Evolutionary conservation across 2,888 invertebrate genomes (phyloP).

Genomic region (Spatulosminthurus flaviceps): DNA sequence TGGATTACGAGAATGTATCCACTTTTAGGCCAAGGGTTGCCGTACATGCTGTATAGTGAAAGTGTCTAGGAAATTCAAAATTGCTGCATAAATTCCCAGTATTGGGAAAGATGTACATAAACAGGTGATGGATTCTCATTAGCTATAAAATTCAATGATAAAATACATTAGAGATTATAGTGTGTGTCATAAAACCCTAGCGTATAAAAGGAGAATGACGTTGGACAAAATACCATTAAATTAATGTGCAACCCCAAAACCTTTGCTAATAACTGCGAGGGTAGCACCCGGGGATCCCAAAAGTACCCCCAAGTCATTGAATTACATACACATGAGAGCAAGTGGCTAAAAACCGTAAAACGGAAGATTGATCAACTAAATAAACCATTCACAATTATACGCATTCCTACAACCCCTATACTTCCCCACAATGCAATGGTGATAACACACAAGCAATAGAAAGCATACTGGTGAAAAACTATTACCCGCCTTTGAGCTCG

Average conservation of each 20-base stretch:
- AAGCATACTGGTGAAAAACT: neutral
- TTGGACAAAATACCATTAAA: constrained; percentile 7
- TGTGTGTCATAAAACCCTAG: neutral
- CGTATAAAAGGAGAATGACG: neutral
- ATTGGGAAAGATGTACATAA: no score
- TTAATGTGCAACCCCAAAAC: neutral
- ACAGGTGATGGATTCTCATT: no score
- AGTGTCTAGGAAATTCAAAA: no score
- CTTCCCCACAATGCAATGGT: neutral
- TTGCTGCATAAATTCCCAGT: no score
- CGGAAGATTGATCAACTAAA: constrained; percentile 15
- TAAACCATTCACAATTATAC: neutral
- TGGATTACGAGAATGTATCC: no score
- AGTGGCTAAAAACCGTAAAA: constrained; percentile 23
- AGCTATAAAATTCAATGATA: no score
- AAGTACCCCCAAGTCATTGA: neutral
- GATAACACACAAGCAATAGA: neutral
- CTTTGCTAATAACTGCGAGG: neutral
- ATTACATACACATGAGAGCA: neutral
- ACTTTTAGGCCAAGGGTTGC: no score
- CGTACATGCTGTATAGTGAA: no score
- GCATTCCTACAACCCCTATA: neutral
- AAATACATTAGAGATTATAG: neutral
- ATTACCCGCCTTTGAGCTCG: neutral
- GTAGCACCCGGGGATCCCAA: neutral